These are phyloP conservation scores for Lamellibrachia luymesi DNA, from an alignment of 1,140 invertebrate genomes.

Conservation along the genomic window DNA sequence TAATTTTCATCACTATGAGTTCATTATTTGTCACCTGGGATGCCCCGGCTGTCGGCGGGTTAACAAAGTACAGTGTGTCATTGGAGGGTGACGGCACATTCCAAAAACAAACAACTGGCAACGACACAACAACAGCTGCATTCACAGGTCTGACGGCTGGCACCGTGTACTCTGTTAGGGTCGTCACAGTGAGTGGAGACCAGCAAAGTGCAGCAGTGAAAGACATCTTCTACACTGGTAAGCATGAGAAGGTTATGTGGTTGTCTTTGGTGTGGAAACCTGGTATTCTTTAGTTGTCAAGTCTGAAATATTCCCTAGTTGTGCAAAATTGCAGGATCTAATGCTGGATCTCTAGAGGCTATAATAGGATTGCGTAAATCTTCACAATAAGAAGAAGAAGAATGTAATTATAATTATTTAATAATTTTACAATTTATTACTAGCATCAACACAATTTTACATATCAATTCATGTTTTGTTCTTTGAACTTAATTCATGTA, in stretches of 20 bases:
- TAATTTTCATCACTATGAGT: not conserved
- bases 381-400: not conserved
- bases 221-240: not conserved
- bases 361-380: too few species aligned
- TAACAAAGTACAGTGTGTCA: not conserved
- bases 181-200: not conserved
- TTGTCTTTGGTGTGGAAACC: not conserved
- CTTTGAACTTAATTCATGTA: too few species aligned
- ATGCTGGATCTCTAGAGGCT: too few species aligned
- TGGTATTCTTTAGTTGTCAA: not conserved
- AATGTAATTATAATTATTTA: not conserved
- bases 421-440: too few species aligned
- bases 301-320: not conserved
- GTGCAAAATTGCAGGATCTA: not conserved
- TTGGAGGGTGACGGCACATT: not conserved
- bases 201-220: not conserved
- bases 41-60: not conserved
- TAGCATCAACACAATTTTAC: too few species aligned
- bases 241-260: not conserved
- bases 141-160: not conserved
- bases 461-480: too few species aligned
- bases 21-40: not conserved
- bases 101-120: not conserved
- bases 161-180: not conserved
- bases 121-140: not conserved